Conservation (phyloP, 2,113 vertebrate genomes). For the Takifugu bimaculatus region DNA sequence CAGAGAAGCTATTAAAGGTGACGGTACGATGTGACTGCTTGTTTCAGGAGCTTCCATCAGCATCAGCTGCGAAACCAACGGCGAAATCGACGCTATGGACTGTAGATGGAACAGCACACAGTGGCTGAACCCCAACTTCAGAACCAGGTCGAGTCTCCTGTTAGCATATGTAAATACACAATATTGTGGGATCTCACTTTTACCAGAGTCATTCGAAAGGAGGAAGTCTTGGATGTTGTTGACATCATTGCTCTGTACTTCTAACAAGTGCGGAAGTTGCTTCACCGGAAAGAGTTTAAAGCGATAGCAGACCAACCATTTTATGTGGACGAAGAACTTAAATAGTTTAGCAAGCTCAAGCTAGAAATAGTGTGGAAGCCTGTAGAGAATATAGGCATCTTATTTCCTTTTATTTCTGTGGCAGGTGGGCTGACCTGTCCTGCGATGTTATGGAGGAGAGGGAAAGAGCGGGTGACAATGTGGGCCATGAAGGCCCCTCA, state of each 20-base stretch:
- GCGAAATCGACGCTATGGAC: slow-evolving; percentile 81
- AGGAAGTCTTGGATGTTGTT: neutral
- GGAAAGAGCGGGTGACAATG: slow-evolving; percentile 52
- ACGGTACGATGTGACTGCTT: neutral
- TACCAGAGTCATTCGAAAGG: no score
- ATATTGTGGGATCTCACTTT: no score
- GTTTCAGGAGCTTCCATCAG: slow-evolving; percentile 68
- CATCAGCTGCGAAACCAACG: slow-evolving; percentile 85
- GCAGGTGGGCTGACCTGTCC: slow-evolving; percentile 65
- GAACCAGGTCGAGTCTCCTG: slow-evolving; percentile 52
- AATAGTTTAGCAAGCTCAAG: no score
- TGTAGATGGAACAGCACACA: slow-evolving; percentile 82
- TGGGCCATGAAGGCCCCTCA: slow-evolving; percentile 66
- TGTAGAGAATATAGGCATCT: no score
- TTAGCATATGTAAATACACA: no score
- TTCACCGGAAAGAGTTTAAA: neutral
- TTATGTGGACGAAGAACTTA: no score
- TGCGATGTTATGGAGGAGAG: slow-evolving; percentile 75
- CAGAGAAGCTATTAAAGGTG: no score
- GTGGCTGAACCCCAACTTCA: slow-evolving; percentile 66
- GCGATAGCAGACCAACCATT: no score
- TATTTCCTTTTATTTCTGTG: neutral
- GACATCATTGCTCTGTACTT: neutral
- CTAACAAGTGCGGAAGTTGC: no score
- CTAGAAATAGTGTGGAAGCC: no score